Base-by-base conservation (phyloP, 2,797 vertebrate species). In the Coreius guichenoti region DNA sequence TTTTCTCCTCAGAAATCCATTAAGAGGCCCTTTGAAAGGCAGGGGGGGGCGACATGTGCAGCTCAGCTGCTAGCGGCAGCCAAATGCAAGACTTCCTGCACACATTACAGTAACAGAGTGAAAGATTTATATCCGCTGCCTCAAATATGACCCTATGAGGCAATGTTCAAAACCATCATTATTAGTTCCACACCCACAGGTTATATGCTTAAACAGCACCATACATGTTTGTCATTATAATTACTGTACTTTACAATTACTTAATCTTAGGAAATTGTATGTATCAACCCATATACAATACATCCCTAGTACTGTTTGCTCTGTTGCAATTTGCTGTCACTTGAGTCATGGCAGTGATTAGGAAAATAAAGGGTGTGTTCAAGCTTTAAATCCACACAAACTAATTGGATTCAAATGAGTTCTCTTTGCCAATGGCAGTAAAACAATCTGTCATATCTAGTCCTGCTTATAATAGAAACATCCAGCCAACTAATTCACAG, bases 71-170 rank as follows among this genome's bases (percentile, higher is more conserved):
- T 92, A 86, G 83, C 87, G 86, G 87, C 77, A 73, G 86, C 88
- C 85, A 73, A 83, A 88, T 84, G 89, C 92, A 89, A 86, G 86
- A 39, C 31, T 90, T 92, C 90, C 83, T 94, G 94, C 92, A 91
- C 92, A 93, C 90, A 90, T 91, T 94, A 94, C 94, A 94, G 91
- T 86, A 91, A 90, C 80, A 92, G 93, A 93, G 85, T 72, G 91
- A 90, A 94, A 96, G 96, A 98, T 97, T 98, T 97, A 97, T 95
- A 90, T 89, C 90, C 87, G 86, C 77, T 86, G 91, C 90, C 88
- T 88, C n/a, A 74, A 92, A 90, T 92, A 91, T 87, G 92, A 92
- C 91, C 93, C 92, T 93, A 92, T 86, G 89, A 6, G 92, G 94
- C 92, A 94, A 91, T 86, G 92, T 94, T 95, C 94, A 93, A 91